Base-by-base conservation (phyloP, 2,888 invertebrate species). In the Acrocyrtus sp. region DNA sequence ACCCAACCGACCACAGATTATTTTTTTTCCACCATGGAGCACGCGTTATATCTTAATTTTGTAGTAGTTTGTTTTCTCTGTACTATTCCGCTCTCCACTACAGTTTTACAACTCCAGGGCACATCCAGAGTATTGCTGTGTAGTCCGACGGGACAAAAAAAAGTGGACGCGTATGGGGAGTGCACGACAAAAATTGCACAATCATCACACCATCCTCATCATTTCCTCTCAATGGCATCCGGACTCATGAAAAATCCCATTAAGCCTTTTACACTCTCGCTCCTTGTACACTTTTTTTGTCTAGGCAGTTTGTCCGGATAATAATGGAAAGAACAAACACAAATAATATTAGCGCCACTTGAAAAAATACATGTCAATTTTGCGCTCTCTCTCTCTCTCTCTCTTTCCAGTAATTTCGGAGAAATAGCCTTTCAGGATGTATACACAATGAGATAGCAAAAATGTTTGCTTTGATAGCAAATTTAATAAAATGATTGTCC, bases 111-210 rank as follows among this genome's bases (percentile, higher is more conserved):
- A 34, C 34, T 34, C 34, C 34, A 8, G 12, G 34, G 6, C 12
- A 5, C 5, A 34, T 34, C 12, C 6, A 34, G 34, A 8, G 12
- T 34, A 12, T 34, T 8, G 34, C 34, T 34, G 34, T 34, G 34
- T 5, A 34, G 34, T n/a, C 29, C 34, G 39, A 17, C 10, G 43
- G 26, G 58, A 27, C 47, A 48, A n/a, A n/a, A n/a, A n/a, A n/a
- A n/a, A n/a, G n/a, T n/a, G n/a, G n/a, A n/a, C n/a, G n/a, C n/a
- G n/a, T n/a, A n/a, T n/a, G n/a, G n/a, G n/a, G n/a, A 48, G 39
- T 27, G 19, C 47, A 48, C 21, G 34, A 60, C 51, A 67, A 26
- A 60, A 68, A 60, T 53, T 68, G 45, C 58, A 53, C 34, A 53
- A 53, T 68, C 60, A 43, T 50, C 45, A 4, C 29, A 29, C 19